phyloP scores from a whole-genome alignment of 2,888 invertebrate species.

The Eupithecia abbreviata region DNA sequence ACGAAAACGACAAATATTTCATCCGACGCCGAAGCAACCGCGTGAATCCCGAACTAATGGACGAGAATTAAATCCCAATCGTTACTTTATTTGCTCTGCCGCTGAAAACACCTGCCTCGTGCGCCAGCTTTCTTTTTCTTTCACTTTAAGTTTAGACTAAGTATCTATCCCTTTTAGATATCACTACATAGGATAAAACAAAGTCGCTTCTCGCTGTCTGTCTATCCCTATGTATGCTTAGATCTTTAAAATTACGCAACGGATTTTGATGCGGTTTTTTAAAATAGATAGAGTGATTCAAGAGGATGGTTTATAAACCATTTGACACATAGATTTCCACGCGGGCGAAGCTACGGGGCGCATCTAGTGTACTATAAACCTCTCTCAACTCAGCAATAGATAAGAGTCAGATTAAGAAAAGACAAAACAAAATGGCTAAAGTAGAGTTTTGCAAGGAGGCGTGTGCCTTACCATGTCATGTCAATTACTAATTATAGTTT shows the following conservation, averaged over 20 bases:
- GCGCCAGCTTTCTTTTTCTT: slow-evolving; percentile 6
- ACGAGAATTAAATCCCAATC: slow-evolving; percentile 51
- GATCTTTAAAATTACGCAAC: too few species aligned
- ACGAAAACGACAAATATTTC: slow-evolving; percentile 56
- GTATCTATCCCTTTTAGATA: not conserved
- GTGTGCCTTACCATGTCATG: not conserved
- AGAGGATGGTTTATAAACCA: too few species aligned
- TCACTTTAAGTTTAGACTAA: not conserved
- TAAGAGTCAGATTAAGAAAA: not conserved
- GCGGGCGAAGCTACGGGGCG: too few species aligned
- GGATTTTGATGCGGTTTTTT: too few species aligned
- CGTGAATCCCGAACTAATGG: slow-evolving; percentile 47
- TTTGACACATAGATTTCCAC: too few species aligned
- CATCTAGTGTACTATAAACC: not conserved
- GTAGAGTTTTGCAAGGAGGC: not conserved
- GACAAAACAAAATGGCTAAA: not conserved
- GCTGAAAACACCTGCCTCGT: slow-evolving; percentile 49
- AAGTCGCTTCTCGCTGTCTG: too few species aligned
- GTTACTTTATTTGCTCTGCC: slow-evolving; percentile 53
- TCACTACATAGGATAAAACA: too few species aligned
- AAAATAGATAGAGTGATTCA: too few species aligned
- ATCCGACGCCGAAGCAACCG: slow-evolving; percentile 45
- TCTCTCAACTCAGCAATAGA: not conserved
- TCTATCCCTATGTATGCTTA: too few species aligned
- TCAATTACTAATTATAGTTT: not conserved